Conservation (phyloP, 2,113 vertebrate genomes). For the Python bivittatus region DNA sequence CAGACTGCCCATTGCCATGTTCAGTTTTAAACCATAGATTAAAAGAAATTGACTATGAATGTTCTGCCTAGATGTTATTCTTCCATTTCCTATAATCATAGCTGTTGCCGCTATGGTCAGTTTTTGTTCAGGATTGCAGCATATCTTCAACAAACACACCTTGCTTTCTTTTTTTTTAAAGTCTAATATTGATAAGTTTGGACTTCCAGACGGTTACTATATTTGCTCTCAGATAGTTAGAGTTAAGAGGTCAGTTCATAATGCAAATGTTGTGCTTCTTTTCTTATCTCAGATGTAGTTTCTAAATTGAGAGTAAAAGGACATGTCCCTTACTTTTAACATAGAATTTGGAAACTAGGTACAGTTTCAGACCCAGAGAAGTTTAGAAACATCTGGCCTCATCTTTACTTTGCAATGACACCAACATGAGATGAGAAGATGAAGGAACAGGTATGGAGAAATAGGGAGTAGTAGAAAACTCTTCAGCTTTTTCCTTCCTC, state of each 20-base stretch:
- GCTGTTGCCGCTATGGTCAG: background rate
- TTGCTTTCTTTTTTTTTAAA: background rate
- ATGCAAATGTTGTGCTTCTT: background rate
- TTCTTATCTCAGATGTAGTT: background rate
- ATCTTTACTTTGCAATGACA: background rate
- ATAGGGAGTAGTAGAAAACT: background rate
- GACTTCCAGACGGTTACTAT: background rate
- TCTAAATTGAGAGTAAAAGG: background rate
- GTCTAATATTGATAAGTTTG: background rate
- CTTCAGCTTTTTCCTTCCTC: background rate
- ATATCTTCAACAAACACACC: background rate
- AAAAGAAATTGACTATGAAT: background rate
- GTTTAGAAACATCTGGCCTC: background rate
- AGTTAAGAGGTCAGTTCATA: background rate
- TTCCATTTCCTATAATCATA: background rate
- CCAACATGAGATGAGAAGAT: background rate
- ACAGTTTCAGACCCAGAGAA: background rate
- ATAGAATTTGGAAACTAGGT: background rate
- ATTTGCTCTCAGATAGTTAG: background rate
- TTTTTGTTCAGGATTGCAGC: background rate
- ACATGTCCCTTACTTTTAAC: background rate
- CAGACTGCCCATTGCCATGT: background rate
- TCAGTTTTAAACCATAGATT: background rate
- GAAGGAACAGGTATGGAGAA: background rate
- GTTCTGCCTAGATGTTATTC: background rate